Evolutionary conservation across 2,888 invertebrate genomes (phyloP).

Genomic region (Orthonevra nobilis): DNA sequence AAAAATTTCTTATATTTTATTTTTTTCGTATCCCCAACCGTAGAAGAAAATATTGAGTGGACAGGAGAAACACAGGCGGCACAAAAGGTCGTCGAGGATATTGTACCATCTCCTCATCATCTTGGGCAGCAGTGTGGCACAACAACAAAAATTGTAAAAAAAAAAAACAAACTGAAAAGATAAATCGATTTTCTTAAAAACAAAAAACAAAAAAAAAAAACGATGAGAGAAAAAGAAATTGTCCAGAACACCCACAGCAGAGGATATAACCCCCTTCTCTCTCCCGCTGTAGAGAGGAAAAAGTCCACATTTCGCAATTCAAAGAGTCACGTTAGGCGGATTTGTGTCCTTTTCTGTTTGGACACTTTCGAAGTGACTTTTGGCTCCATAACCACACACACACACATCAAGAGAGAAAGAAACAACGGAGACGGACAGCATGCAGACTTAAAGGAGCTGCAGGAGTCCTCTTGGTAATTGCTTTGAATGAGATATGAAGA

Average conservation of each 20-base stretch:
- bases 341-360: constrained; percentile 69
- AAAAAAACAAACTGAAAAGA: constrained; percentile 49
- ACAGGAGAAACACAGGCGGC: constrained; percentile 15
- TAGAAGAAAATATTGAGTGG: constrained; percentile 7
- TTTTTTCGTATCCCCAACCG: not conserved
- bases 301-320: constrained; percentile 46
- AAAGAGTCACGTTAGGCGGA: constrained; percentile 69
- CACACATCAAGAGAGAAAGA: constrained; percentile 26
- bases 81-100: constrained; percentile 55
- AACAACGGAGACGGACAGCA: not conserved
- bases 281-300: not conserved
- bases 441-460: constrained; percentile 6
- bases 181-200: constrained; percentile 61
- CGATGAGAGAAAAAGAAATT: constrained; percentile 51
- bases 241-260: constrained; percentile 61
- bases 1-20: constrained; percentile 51
- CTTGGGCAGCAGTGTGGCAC: constrained; percentile 41
- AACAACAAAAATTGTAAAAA: not conserved
- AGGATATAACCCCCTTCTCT: constrained; percentile 5
- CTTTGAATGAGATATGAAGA: constrained; percentile 56
- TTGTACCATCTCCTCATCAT: constrained; percentile 55
- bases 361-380: constrained; percentile 70
- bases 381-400: constrained; percentile 62
- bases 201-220: constrained; percentile 29
- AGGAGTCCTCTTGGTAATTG: constrained; percentile 66